Base-by-base conservation (phyloP, 2,888 invertebrate species). In the Drosophila fungiperda region DNA sequence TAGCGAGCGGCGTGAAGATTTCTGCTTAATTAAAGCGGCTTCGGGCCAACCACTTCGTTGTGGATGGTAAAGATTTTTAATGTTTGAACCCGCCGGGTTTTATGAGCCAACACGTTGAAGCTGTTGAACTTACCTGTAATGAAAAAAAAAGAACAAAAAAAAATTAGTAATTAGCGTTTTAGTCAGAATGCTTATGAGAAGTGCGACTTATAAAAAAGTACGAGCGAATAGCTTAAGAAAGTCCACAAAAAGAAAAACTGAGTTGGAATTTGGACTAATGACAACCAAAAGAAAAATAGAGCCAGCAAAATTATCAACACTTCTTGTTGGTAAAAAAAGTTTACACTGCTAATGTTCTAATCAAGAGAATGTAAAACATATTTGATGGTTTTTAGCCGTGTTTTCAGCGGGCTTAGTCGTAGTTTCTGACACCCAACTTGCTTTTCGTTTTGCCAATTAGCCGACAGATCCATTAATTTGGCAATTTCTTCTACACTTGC, bases 81-180 rank as follows among this genome's bases (percentile, higher is more conserved):
- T 53, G 53, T 35, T 35, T 42, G 40, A 65, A 23, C 68, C 76
- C 57, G 77, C 66, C 70, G 66, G 60, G 77, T 52, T 75, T 77
- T 60, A 64, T 64, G 70, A 38, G 48, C 69, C 36, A 58, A 59
- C 59, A 55, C 38, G 36, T 33, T 29, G 59, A 38, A 60, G 67
- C 38, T 64, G 52, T 73, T 80, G 64, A 78, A 88, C 86, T 87
- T 87, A 87, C 86, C 86, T 87, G 90, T 62, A 87, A 87, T 76
- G 80, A 63, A 72, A 78, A 65, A 73, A 57, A 23, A 83, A 61
- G 36, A 54, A 66, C 45, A 57, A 61, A 40, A 63, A 70, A 69
- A 67, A 69, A 76, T 88, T 66, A 87, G 89, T 85, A 89, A 85
- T 85, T 89, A 87, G 85, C 80, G 59, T 54, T 78, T 84, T 84